Conservation (phyloP, 2,888 invertebrate genomes). For the Patella pellucida region DNA sequence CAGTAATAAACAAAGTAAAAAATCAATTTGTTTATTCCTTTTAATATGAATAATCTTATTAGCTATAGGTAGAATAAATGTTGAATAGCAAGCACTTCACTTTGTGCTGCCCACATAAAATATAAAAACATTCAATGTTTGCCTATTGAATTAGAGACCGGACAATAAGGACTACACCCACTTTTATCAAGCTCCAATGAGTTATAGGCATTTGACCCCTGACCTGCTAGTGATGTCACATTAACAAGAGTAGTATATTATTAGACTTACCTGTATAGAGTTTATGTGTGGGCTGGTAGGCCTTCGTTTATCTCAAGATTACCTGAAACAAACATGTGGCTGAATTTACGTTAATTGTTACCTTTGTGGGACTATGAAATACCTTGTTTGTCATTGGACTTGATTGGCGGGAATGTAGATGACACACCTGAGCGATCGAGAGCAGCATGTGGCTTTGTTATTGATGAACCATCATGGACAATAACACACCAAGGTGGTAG, state of each 20-base stretch:
- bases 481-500: no score
- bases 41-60: no score
- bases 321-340: conserved; percentile 6
- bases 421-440: conserved; percentile 3
- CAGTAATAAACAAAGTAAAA: no score
- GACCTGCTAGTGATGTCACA: conserved; percentile 22
- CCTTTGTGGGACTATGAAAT: no score
- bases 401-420: conserved; percentile 2
- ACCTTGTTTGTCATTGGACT: not conserved
- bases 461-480: no score
- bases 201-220: conserved; percentile 16
- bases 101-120: no score
- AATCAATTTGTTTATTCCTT: no score
- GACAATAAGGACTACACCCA: not conserved
- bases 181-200: conserved; percentile 4
- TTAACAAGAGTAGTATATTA: not conserved
- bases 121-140: no score
- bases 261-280: not conserved
- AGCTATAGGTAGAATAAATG: no score
- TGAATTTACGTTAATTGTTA: not conserved
- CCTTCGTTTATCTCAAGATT: conserved; percentile 2
- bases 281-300: not conserved
- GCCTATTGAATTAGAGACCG: no score
- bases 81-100: no score
- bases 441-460: not conserved